Evolutionary conservation across 92 coral and sea anemone genomes (phyloP), one percentile per base, ranked within the genome.

Genomic region (Epizoanthus scotinus): DNA sequence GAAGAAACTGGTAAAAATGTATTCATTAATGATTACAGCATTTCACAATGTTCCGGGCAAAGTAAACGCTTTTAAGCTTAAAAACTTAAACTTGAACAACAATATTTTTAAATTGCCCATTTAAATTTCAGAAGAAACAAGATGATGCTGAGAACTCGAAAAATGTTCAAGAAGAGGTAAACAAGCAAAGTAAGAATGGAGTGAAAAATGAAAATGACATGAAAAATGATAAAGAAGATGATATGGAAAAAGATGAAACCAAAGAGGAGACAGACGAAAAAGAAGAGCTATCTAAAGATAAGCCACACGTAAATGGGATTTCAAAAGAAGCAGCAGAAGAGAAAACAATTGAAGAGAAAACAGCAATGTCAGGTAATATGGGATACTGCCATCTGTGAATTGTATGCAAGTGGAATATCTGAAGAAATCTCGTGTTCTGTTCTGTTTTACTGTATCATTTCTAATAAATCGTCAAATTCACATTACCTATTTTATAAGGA

Each of bases 281-380:
- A 5, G 44, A 65, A 29, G 26, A 75, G 22, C 24, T 67, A 14
- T 38, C 67, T 57, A 40, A 85, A 44, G 80, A 31, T 24, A 67
- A 70, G 3, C 29, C 57, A 10, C 70, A 84, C 53, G 40, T 78
- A 38, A 80, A 84, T 31, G 91, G 82, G 47, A 72, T 61, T 29
- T 84, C 79, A 28, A n/a, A n/a, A n/a, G 82, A 73, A 71, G 71
- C 84, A 57, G 85, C 64, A 6, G 83, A 84, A 56, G 87, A 84
- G 38, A 79, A 60, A 71, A 22, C 29, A 56, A 44, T 52, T 54
- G 42, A 47, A 38, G 63, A 86, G 36, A 78, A 68, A 40, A 52
- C 29, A 15, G 25, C 22, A 71, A 52, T 75, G 86, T 82, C 49
- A 57, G 82, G 82, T 64, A 20, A 18, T 0, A 18, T 61, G 1